Evolutionary conservation across 2,888 invertebrate species (phyloP).

Genomic region (Heliconius erato): DNA sequence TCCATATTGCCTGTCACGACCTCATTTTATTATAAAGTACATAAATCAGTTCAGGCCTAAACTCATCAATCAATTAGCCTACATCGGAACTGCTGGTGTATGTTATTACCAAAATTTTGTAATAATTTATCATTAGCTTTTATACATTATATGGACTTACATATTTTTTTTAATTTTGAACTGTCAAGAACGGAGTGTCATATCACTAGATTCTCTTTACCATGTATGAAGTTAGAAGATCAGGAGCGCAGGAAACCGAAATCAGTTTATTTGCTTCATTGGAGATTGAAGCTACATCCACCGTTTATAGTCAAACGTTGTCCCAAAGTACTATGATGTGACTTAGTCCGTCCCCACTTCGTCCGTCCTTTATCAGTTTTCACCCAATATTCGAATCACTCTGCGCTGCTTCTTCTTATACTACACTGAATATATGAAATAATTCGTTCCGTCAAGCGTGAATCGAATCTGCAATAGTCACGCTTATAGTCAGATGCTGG

Average conservation of each 20-base stretch:
- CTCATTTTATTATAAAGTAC: constrained; percentile 9
- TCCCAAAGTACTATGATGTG: not conserved
- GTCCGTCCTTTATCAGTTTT: too few species aligned
- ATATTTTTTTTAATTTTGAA: not conserved
- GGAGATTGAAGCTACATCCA: too few species aligned
- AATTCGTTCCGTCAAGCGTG: not conserved
- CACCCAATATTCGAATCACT: not conserved
- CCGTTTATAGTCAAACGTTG: not conserved
- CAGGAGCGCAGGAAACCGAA: not conserved
- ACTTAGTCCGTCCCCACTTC: not conserved
- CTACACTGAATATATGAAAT: not conserved
- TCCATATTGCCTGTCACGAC: not conserved
- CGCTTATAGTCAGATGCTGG: not conserved
- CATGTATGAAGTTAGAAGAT: not conserved
- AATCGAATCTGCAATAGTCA: not conserved
- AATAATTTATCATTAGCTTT: not conserved
- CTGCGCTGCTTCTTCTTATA: too few species aligned
- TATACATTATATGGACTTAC: not conserved
- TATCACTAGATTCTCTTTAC: not conserved
- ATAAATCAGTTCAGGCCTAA: constrained; percentile 18
- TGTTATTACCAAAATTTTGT: not conserved
- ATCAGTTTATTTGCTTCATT: not conserved
- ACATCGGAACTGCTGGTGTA: constrained; percentile 8
- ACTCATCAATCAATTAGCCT: constrained; percentile 29
- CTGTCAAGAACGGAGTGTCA: too few species aligned